Evolutionary conservation across 2,888 invertebrate genomes (phyloP).

Genomic region (Augiades crinisus): DNA sequence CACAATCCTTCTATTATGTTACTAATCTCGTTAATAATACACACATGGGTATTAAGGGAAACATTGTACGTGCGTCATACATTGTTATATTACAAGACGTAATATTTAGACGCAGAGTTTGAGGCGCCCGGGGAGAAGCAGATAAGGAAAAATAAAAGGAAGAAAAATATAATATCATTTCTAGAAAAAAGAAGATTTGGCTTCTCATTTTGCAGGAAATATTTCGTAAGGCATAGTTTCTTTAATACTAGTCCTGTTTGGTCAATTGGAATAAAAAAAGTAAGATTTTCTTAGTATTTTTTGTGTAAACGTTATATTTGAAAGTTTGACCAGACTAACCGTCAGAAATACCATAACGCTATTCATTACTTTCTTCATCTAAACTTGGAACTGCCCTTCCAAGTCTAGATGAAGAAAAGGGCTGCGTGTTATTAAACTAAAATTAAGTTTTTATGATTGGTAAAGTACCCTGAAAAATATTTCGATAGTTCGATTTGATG

Average conservation of each 20-base stretch:
- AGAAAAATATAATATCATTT: constrained; percentile 18
- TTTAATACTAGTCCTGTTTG: too few relatives aligned
- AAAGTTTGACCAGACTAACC: too few relatives aligned
- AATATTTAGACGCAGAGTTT: constrained; percentile 9
- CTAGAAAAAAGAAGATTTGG: constrained; percentile 15
- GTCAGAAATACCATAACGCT: too few relatives aligned
- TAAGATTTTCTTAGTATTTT: not conserved
- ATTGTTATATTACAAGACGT: not conserved
- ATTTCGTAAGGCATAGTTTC: constrained; percentile 2
- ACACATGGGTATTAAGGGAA: constrained; percentile 12
- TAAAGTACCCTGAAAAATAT: too few relatives aligned
- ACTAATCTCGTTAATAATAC: constrained; percentile 24
- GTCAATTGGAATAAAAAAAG: too few relatives aligned
- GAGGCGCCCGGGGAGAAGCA: not conserved
- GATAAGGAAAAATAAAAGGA: constrained; percentile 23
- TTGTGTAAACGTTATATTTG: too few relatives aligned
- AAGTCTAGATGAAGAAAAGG: too few relatives aligned
- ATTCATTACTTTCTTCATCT: too few relatives aligned
- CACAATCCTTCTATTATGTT: constrained; percentile 21
- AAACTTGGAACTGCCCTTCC: too few relatives aligned
- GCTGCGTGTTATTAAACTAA: too few relatives aligned
- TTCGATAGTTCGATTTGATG: too few relatives aligned
- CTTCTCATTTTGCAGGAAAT: constrained; percentile 14
- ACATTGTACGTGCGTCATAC: constrained; percentile 4
- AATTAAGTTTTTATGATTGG: too few relatives aligned